Evolutionary conservation across 2,888 invertebrate genomes (phyloP).

Genomic region (Lepidocyrtoides sp.): DNA sequence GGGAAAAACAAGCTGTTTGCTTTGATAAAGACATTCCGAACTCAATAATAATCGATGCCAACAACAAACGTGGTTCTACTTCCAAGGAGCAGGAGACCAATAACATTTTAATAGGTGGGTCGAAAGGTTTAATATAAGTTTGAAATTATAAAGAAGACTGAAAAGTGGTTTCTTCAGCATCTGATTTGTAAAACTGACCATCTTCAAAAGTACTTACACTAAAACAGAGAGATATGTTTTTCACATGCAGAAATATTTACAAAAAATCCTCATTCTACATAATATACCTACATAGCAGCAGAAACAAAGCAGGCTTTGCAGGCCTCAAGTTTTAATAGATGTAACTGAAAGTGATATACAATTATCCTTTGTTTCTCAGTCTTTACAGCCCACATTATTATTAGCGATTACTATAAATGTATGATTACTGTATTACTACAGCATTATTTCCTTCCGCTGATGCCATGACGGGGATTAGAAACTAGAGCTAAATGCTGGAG

Average conservation of each 20-base stretch:
- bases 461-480: no score
- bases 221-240: slow-evolving; percentile 7
- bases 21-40: slow-evolving; percentile 80
- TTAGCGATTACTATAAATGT: no score
- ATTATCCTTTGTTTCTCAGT: slow-evolving; percentile 20
- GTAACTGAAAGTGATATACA: slow-evolving; percentile 32
- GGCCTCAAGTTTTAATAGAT: slow-evolving; percentile 11
- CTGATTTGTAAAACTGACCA: slow-evolving; percentile 30
- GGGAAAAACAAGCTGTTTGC: slow-evolving; percentile 47
- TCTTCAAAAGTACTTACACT: slow-evolving; percentile 18
- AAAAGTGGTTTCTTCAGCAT: slow-evolving; percentile 38
- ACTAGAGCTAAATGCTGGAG: no score
- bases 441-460: no score
- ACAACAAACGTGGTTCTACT: slow-evolving; percentile 49
- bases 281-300: no score
- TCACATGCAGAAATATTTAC: neutral
- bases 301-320: slow-evolving; percentile 13
- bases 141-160: slow-evolving; percentile 71
- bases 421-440: no score
- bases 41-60: slow-evolving; percentile 74
- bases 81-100: slow-evolving; percentile 60
- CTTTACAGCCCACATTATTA: no score
- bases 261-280: neutral
- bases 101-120: slow-evolving; percentile 70
- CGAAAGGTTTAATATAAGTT: slow-evolving; percentile 68